Evolutionary conservation across 2,888 invertebrate genomes (phyloP), one percentile per base, ranked within the genome.

Genomic region (Sesamia inferens): DNA sequence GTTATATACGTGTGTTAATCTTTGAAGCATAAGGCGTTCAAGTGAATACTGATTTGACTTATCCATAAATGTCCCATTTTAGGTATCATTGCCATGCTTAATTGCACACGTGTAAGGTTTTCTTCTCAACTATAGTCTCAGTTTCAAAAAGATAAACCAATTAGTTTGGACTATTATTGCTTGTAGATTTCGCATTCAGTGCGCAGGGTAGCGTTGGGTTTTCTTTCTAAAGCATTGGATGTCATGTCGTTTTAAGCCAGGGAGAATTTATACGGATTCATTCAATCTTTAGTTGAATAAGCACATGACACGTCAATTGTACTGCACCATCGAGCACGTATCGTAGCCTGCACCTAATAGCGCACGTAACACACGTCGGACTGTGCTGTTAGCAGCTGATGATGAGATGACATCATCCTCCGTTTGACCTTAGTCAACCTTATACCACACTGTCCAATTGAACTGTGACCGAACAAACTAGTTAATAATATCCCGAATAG

Each of bases 301-400:
- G 19, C 59, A 71, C 22, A 81, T 85, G 71, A 84, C 82, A 74
- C 8, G 22, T 13, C 84, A 89, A 89, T 68, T 88, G 90, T 92
- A 90, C 91, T 77, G 77, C 79, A 86, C 87, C 90, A 90, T 91
- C 89, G 86, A 89, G 90, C 94, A 94, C 94, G 94, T 94, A 92
- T 88, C 85, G 80, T 86, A 86, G 89, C 93, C 92, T 91, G 89
- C 90, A 88, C 84, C 82, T 90, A 89, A 89, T 89, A 83, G 86
- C 83, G 81, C 85, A 85, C 85, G 87, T 88, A 88, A 87, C 87
- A 85, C 90, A 84, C 87, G 86, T 86, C 87, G 86, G 88, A 90
- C 88, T 88, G 83, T 86, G 87, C 87, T 59, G 58, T 89, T 87
- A 91, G 76, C 89, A 80, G 78, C 68, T 74, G 73, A 71, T 85